Evolutionary conservation across 2,113 vertebrate genomes (phyloP).

Genomic region (Danio rerio): DNA sequence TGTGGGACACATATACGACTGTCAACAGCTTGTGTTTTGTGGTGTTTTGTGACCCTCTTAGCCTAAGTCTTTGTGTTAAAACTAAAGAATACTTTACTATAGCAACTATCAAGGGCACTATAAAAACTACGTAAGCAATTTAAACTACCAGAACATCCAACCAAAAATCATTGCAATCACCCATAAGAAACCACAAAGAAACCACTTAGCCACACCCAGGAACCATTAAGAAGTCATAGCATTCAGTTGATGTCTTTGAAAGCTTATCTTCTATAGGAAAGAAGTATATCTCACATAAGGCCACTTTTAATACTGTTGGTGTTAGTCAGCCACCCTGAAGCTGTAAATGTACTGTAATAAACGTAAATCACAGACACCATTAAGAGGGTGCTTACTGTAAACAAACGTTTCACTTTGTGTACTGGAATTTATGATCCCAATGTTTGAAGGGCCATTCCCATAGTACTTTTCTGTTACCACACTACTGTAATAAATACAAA

Average conservation of each 20-base stretch:
- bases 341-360: conserved; percentile 48
- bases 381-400: conserved; percentile 53
- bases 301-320: conserved; percentile 17
- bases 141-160: neutral
- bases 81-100: neutral
- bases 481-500: neutral
- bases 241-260: neutral
- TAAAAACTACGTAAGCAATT: neutral
- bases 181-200: neutral
- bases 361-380: conserved; percentile 40
- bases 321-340: conserved; percentile 5
- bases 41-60: too few relatives aligned
- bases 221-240: neutral
- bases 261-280: neutral
- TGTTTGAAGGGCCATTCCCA: conserved; percentile 31
- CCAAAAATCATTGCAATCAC: neutral
- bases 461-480: neutral
- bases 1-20: too few relatives aligned
- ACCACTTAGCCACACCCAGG: neutral
- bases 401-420: conserved; percentile 25
- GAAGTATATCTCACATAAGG: neutral
- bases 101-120: neutral
- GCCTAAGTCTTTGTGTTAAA: neutral
- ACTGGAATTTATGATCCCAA: conserved; percentile 45
- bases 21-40: too few relatives aligned